These are phyloP conservation scores for Cephonodes hylas DNA, from an alignment of 2,888 invertebrate species.

Conservation along the genomic window DNA sequence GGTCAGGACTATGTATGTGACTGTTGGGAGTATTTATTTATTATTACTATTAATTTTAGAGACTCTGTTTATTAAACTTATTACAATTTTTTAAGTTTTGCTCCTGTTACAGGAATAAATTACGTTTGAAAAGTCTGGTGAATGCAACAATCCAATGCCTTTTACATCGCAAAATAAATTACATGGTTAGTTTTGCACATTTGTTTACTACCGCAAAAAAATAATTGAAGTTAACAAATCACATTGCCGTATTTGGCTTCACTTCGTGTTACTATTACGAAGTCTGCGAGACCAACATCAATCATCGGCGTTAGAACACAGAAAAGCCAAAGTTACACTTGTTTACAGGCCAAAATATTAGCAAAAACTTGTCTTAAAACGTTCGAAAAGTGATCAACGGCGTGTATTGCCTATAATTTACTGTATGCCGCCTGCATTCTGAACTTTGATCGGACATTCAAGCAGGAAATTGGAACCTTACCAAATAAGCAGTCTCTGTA, in stretches of 20 bases:
- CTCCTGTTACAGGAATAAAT: no score
- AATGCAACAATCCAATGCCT: no score
- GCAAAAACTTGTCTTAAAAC: neutral
- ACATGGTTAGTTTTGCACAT: no score
- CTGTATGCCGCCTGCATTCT: neutral
- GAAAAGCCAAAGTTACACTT: neutral
- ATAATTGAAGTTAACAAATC: neutral
- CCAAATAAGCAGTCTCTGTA: neutral
- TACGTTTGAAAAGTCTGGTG: no score
- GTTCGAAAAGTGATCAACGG: neutral
- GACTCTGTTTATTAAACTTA: no score
- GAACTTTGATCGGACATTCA: neutral
- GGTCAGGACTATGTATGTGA: no score
- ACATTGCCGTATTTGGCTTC: neutral
- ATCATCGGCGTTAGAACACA: neutral
- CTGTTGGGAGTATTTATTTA: no score
- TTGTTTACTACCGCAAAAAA: no score
- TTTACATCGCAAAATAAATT: no score
- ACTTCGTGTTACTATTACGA: neutral
- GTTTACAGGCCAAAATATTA: neutral
- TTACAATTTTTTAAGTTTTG: no score
- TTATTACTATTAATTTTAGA: no score
- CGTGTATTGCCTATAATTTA: neutral
- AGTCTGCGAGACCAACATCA: neutral
- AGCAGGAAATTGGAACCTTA: slow-evolving; percentile 5